Evolutionary conservation across 2,888 invertebrate species (phyloP).

Genomic region (Nysson spinosus): DNA sequence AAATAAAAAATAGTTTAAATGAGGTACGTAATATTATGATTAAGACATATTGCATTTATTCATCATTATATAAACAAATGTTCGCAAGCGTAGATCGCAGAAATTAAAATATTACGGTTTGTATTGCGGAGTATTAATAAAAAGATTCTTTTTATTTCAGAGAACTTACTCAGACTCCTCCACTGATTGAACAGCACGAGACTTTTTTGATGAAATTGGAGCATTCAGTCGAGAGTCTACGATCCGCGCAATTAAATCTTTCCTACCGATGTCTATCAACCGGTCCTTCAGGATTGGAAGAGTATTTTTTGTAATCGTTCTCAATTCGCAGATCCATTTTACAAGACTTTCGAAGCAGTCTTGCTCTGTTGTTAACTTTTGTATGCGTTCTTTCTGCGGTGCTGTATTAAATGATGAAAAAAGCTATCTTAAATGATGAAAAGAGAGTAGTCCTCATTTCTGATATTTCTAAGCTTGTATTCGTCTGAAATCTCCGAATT

Average conservation of each 20-base stretch:
- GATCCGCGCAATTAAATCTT: conserved; percentile 70
- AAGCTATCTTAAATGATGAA: too few relatives aligned
- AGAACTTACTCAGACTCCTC: conserved; percentile 22
- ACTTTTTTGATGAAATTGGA: conserved; percentile 15
- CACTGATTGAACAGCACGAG: conserved; percentile 18
- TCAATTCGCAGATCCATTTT: conserved; percentile 78
- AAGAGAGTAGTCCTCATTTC: too few relatives aligned
- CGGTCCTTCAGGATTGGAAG: conserved; percentile 79
- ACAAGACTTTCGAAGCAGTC: conserved; percentile 79
- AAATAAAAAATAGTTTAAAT: too few relatives aligned
- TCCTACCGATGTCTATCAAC: conserved; percentile 79
- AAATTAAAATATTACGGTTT: too few relatives aligned
- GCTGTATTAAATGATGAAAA: conserved; percentile 1
- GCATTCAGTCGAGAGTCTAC: conserved; percentile 7
- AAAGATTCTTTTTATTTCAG: not conserved
- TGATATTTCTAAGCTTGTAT: too few relatives aligned
- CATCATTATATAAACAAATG: too few relatives aligned
- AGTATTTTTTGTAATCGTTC: conserved; percentile 79
- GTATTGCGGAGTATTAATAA: too few relatives aligned
- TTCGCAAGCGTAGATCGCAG: too few relatives aligned
- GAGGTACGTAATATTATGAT: too few relatives aligned
- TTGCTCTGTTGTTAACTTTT: conserved; percentile 26
- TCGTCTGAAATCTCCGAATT: too few relatives aligned
- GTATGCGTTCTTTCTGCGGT: conserved; percentile 8
- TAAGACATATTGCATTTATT: too few relatives aligned